These are phyloP conservation scores for Entomobrya proxima DNA, from an alignment of 2,888 invertebrate species.

Conservation along the genomic window DNA sequence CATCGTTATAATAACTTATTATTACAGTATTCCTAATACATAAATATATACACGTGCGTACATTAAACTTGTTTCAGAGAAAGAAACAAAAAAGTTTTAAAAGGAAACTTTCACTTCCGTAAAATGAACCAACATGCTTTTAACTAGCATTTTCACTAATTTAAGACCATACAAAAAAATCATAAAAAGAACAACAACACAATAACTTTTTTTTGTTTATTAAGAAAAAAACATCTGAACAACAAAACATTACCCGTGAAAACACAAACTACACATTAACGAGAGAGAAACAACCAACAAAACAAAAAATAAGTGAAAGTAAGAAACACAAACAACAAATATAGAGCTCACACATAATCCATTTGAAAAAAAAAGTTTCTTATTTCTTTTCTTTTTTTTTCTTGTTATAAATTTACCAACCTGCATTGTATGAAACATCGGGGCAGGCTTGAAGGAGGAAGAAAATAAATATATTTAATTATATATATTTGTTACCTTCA, in stretches of 20 bases:
- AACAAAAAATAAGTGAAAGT: background rate
- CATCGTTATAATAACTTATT: background rate
- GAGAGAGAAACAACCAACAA: background rate
- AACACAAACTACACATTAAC: no score
- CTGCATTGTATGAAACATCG: conserved; percentile 72
- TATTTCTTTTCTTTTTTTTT: background rate
- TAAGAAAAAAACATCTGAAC: background rate
- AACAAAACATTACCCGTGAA: no score
- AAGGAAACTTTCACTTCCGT: conserved; percentile 9
- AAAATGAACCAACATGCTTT: background rate
- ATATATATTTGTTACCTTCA: background rate
- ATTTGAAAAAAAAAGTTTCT: background rate
- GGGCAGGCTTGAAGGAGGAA: conserved; percentile 68
- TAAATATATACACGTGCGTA: background rate
- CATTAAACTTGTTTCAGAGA: background rate
- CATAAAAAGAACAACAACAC: background rate
- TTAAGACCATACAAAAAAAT: background rate
- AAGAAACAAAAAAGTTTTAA: background rate
- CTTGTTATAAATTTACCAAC: conserved; percentile 46
- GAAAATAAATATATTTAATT: conserved; percentile 9
- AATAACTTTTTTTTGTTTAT: background rate
- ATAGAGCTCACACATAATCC: background rate
- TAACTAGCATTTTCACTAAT: background rate
- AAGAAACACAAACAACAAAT: conserved; percentile 34
- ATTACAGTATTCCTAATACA: background rate